Percentiles rank a stretch among this genome's conserved stretches.
These are phyloP conservation scores for Drosophila melanica DNA, from an alignment of 1,140 invertebrate genomes.

Conservation along the genomic window DNA sequence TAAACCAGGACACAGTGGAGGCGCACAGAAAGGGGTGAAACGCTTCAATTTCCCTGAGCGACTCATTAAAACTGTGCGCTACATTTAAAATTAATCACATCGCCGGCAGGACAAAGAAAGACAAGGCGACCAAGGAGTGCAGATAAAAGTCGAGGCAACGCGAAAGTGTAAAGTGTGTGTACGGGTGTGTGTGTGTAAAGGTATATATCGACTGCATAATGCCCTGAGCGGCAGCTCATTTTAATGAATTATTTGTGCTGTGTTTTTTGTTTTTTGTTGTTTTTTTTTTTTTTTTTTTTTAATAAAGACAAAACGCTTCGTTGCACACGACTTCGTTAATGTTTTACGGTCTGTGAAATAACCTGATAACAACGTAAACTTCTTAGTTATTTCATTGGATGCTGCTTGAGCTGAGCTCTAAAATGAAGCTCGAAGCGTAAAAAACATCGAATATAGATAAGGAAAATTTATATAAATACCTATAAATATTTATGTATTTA, in stretches of 20 bases:
- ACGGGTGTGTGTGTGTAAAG: not conserved
- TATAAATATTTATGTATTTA: no score
- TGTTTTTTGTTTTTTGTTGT: not conserved
- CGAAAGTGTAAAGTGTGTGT: not conserved
- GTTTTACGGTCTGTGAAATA: no score
- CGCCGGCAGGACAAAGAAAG: conserved; percentile 6
- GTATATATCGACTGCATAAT: not conserved
- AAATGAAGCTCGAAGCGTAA: no score
- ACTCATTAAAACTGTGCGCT: conserved; percentile 66
- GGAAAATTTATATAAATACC: no score
- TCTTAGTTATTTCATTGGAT: no score
- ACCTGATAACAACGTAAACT: no score
- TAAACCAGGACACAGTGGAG: not conserved
- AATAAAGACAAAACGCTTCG: not conserved
- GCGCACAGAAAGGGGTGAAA: not conserved
- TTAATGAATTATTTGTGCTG: not conserved
- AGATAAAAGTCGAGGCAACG: conserved; percentile 25
- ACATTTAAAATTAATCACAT: conserved; percentile 72
- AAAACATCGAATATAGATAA: no score
- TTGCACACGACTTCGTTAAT: not conserved
- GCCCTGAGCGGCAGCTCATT: not conserved
- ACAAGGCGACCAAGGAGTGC: not conserved
- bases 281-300: not conserved
- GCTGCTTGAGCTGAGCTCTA: no score
- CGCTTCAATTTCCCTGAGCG: conserved; percentile 46